Percentiles rank a stretch among this genome's conserved stretches.
phyloP scores from a whole-genome alignment of 2,797 vertebrate species.

The Alcedo atthis region DNA sequence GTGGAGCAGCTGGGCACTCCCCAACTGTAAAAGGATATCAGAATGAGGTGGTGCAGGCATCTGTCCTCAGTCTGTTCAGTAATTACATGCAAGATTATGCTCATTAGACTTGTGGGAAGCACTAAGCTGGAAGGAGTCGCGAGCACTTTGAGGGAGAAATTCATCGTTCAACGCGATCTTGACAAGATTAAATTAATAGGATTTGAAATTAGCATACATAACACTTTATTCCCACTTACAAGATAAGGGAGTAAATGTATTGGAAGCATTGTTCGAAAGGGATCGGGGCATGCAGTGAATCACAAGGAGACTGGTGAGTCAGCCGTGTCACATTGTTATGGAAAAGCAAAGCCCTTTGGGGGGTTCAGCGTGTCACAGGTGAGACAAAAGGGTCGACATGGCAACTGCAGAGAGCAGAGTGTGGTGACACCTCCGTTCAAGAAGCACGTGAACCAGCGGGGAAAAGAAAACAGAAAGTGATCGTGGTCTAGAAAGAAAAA shows the following conservation, averaged over 20 bases:
- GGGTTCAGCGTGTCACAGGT: neutral
- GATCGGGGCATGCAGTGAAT: constrained; percentile 12
- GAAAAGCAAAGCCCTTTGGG: constrained; percentile 13
- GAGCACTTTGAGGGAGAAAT: neutral
- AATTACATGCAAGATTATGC: constrained; percentile 20
- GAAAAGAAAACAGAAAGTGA: neutral
- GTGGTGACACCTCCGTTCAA: neutral
- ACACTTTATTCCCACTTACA: neutral
- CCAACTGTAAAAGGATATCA: constrained; percentile 18
- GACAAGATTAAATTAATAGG: neutral
- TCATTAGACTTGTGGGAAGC: neutral
- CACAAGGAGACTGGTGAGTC: neutral
- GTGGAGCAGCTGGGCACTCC: constrained; percentile 45
- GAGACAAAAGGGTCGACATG: neutral
- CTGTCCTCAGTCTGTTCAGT: constrained; percentile 27
- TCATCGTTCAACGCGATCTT: neutral
- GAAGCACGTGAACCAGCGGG: neutral
- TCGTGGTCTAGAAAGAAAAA: neutral
- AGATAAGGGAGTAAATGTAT: neutral
- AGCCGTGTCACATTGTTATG: neutral
- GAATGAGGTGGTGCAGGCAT: constrained; percentile 37
- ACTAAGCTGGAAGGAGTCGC: neutral
- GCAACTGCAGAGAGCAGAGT: neutral
- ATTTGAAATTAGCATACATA: neutral
- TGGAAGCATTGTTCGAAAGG: neutral